Base-by-base conservation (phyloP, 2,888 invertebrate genomes). In the Heliconius cydno region DNA sequence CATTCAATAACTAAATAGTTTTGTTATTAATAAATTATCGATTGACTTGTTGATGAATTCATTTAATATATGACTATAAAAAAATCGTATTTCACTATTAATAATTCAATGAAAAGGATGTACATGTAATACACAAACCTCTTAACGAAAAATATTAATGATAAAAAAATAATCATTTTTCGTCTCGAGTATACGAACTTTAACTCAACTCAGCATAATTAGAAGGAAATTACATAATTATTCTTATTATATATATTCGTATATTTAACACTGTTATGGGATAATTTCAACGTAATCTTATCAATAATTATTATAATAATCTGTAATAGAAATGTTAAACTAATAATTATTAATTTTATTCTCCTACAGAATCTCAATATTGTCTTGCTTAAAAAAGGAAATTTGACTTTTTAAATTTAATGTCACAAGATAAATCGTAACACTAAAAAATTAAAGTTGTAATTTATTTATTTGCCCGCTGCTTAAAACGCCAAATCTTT, bases 401-500 rank as follows among this genome's bases (percentile, higher is more conserved):
- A 22, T 22, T 57, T 57, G 22, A 57, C 22, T 22, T 6, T 22
- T 57, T 57, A 19, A 22, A 22, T 57, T 22, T 19, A 22, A 22
- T 57, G 57, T 57, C 9, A 22, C 57, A 22, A 57, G 19, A 57
- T 22, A 57, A 57, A 57, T 57, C 22, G 57, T 57, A 57, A 57
- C 9, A 57, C 57, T 22, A 57, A 57, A 7, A 57, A 57, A n/a
- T n/a, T 57, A 46, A 15, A 46, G n/a, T n/a, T 15, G 15, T 46
- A 46, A 46, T 46, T 46, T 46, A 46, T 57, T 6, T 57, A 22
- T 57, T 52, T 30, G 30, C 3, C 34, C 72, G 72, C 72, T 57
- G 72, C 34, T n/a, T 34, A 57, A 30, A 34, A 73, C 72, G 72
- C 57, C 72, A 73, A 73, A 73, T 57, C 7, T 73, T 34, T n/a